Base-by-base conservation (phyloP, 2,113 vertebrate species). In the Irena cyanogastra region DNA sequence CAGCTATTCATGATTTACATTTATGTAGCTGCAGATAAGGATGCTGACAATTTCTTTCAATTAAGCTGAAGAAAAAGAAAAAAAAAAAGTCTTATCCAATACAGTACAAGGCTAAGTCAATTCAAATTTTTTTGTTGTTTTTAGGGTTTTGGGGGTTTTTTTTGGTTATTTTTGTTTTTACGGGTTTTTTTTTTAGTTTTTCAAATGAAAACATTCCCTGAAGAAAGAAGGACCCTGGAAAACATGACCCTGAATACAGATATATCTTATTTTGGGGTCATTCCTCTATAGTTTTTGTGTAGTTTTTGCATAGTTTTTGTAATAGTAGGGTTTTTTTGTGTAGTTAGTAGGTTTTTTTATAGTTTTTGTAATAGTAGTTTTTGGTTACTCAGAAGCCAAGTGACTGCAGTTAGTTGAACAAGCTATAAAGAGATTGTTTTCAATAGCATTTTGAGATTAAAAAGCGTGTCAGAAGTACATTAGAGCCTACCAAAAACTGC, bases 91-190 rank as follows among this genome's bases (percentile, higher is more conserved):
- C 21, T 10, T 41, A 22, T 33, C 7, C 50, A 60, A 60, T 65
- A 42, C 5, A 6, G 6, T 60, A 15, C 7, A 68, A 68, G 37
- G 22, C 21, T 39, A 83, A 83, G 6, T 44, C 4, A 82, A 41
- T 54, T 74, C 2, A 83, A 2, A 1, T 5, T 59, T 50, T 27
- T 44, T 33, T 23, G 47, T 49, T 59, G 42, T 63, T 9, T 33
- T 44, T 53, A n/a, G 23, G 10, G 3, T 1, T 1, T 63, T n/a
- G 45, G 1, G 7, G 11, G 7, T 6, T 3, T 1, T 19, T 56
- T 41, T 33, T 44, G 4, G 14, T 19, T 31, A 5, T 24, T 49
- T 49, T 31, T 30, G 17, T 23, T 7, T 35, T 57, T n/a, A 41
- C 16, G 15, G 4, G 54, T 4, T 56, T 13, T 13, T 31, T 42